Evolutionary conservation across 1,140 invertebrate genomes (phyloP), one percentile per base, ranked within the genome.

Genomic region (Drosophila equinoxialis): DNA sequence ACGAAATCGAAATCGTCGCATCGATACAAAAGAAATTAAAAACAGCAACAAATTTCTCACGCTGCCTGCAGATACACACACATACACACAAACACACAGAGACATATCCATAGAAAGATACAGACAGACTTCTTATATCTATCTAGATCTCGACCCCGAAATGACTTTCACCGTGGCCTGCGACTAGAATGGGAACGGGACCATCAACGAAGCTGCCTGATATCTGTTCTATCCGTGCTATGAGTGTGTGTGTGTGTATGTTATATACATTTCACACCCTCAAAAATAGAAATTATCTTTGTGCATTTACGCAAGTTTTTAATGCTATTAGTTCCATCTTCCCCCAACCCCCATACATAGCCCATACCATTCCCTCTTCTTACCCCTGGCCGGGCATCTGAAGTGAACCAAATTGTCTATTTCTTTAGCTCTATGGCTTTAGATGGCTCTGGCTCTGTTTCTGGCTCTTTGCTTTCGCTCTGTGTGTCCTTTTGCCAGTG

Each of bases 251-350:
- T 51, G 39, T 41, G 59, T 58, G 69, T 83, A 73, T 85, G 71
- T 20, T 76, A 68, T 77, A 80, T 67, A 83, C 77, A 89, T 90
- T 89, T 89, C 84, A 89, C 84, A 89, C 84, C 84, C 84, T 89
- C 84, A 67, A 89, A 89, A 89, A 84, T 89, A 89, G 85, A 84
- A 89, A 89, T 89, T 89, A 89, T 89, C 84, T 90, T 71, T 67
- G 84, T 90, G 81, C 85, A 84, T 89, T 89, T 89, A 89, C 81
- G 84, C 85, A 89, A 89, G 83, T 87, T 89, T 87, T 90, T 89
- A 89, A 89, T 89, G 84, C 84, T 90, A 89, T 89, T 89, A 89
- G 84, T 89, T 89, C 85, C 84, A 90, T 90, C 84, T 81, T 89
- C 73, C 64, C 79, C 71, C 68, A 51, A 58, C 57, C 65, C 60